Evolutionary conservation across 2,888 invertebrate species (phyloP), one percentile per base, ranked within the genome.

Genomic region (Drosophila leonis): DNA sequence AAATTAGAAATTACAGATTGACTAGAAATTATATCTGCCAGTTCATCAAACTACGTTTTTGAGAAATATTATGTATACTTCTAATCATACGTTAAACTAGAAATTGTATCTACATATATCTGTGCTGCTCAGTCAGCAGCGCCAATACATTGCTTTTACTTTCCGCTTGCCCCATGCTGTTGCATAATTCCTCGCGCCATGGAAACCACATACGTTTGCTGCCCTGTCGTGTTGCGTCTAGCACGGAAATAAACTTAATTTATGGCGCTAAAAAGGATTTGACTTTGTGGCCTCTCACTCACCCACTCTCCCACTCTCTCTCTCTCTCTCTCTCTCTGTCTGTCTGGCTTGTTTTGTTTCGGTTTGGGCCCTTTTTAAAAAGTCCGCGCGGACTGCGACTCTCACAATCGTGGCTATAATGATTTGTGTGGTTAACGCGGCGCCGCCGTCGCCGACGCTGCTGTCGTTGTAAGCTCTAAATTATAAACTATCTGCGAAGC

Each of bases 231-330:
- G 82, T 78, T 83, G 75, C 69, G 85, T 86, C 85, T 86, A 80
- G 86, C 86, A 82, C 86, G 86, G 86, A 87, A 87, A 86, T 88
- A 79, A 86, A 86, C 86, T 84, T 88, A 87, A 87, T 87, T 87
- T 87, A 87, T 87, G 84, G 88, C 79, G 87, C 77, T 80, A 86
- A 84, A 87, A 87, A 82, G 84, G 86, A 87, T 86, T 87, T 75
- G 81, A 77, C 77, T 81, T 65, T 72, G 80, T 72, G 70, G 64
- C 65, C 78, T 33, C 49, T 20, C 51, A 4, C 29, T 37, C 18
- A 18, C 15, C 27, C 27, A 13, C 41, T 12, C 24, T 24, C 24
- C 24, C 24, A 24, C 48, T 73, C 60, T 48, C 65, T 63, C 71
- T 52, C 39, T 59, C 80, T 37, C 46, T 39, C 39, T 1, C 20